Percentiles rank a stretch among this genome's conserved stretches.
Conservation (phyloP, 1,140 invertebrate species). For the Drosophila oshimai region DNA sequence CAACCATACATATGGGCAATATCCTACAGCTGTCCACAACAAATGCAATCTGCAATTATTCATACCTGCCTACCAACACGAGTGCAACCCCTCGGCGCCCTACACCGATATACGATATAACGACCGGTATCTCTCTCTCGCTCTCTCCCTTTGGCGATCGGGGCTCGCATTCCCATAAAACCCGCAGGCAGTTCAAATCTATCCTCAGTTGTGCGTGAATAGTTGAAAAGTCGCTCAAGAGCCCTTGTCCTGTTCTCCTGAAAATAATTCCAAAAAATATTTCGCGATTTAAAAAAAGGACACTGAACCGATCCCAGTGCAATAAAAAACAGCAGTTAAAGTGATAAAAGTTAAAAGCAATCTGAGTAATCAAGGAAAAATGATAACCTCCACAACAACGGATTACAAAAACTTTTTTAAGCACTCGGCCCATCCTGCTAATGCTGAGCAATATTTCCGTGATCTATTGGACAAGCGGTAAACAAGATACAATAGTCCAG, state of each 20-base stretch:
- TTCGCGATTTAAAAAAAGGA: not conserved
- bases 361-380: conserved; percentile 36
- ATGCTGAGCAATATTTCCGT: conserved; percentile 76
- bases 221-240: conserved; percentile 22
- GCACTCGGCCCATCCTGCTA: conserved; percentile 68
- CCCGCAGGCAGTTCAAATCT: conserved; percentile 25
- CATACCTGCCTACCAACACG: conserved; percentile 11
- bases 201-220: conserved; percentile 64
- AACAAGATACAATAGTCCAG: no score
- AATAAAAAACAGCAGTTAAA: not conserved
- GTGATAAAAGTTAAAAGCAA: not conserved
- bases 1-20: conserved; percentile 15
- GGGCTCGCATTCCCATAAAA: conserved; percentile 42
- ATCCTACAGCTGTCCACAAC: conserved; percentile 19
- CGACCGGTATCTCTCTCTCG: conserved; percentile 1
- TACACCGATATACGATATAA: conserved; percentile 31
- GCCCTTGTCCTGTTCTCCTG: not conserved
- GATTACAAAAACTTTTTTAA: conserved; percentile 77
- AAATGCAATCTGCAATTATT: conserved; percentile 36
- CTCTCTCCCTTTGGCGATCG: not conserved
- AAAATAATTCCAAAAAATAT: not conserved
- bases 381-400: conserved; percentile 69
- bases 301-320: not conserved
- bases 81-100: not conserved
- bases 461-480: conserved; percentile 66